A percentile compares a stretch with the other conserved stretches of the same genome.
Conservation (phyloP, 2,797 vertebrate species). For the Melopsittacus undulatus region DNA sequence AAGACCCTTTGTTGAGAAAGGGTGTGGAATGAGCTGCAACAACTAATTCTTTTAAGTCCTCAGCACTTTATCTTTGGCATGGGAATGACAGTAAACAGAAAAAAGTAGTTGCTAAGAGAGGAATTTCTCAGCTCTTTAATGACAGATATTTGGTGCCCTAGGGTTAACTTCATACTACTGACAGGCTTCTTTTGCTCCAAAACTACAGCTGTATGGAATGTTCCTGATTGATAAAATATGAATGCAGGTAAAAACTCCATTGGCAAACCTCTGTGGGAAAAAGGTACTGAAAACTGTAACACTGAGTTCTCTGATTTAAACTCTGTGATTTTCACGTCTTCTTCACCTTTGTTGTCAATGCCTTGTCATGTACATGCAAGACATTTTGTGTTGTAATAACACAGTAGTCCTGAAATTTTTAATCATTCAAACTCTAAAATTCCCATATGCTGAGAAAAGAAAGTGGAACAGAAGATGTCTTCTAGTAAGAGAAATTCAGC, state of each 20-base stretch:
- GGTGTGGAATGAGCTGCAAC: background rate
- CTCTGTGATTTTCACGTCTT: background rate
- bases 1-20: background rate
- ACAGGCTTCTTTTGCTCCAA: conserved; percentile 22
- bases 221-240: conserved; percentile 34
- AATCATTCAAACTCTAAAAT: background rate
- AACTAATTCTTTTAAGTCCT: conserved; percentile 21
- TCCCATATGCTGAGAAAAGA: background rate
- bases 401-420: background rate
- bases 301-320: background rate
- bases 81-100: conserved; percentile 12
- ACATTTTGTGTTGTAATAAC: background rate
- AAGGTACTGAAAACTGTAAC: background rate
- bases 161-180: background rate
- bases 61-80: background rate
- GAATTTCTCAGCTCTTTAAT: conserved; percentile 27
- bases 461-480: background rate
- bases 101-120: conserved; percentile 41
- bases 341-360: background rate
- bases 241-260: conserved; percentile 10
- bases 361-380: background rate
- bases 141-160: conserved; percentile 12
- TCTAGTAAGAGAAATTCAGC: background rate
- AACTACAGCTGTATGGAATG: background rate
- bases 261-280: background rate